Conservation (phyloP, 2,888 invertebrate genomes). For the Ormia ochracea region DNA sequence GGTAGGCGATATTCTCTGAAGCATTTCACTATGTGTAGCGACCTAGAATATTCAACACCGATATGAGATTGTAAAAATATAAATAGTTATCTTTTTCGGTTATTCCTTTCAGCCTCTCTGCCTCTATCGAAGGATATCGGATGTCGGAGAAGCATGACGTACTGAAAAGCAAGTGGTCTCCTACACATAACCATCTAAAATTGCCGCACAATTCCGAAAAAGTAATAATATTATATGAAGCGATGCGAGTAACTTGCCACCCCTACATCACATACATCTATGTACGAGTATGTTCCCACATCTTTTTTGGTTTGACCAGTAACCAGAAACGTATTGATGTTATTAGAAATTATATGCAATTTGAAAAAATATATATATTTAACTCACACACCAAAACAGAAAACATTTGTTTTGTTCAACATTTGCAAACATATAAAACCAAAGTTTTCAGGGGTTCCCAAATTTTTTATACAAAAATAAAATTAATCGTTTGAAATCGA, state of each 20-base stretch:
- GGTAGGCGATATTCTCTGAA: too few relatives aligned
- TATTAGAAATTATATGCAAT: conserved; percentile 45
- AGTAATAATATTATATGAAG: conserved; percentile 41
- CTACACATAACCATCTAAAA: conserved; percentile 22
- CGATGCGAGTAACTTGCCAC: conserved; percentile 16
- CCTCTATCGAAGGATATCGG: background rate
- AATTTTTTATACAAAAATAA: background rate
- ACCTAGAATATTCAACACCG: too few relatives aligned
- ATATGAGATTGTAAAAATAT: too few relatives aligned
- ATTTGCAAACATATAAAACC: background rate
- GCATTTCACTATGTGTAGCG: too few relatives aligned
- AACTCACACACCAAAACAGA: background rate
- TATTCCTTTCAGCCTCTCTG: too few relatives aligned
- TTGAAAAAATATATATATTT: background rate
- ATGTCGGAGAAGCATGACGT: conserved; percentile 41
- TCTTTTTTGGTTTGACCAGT: conserved; percentile 22
- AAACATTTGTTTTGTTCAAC: background rate
- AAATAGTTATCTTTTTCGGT: too few relatives aligned
- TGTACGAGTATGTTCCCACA: background rate
- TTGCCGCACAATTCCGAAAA: conserved; percentile 2
- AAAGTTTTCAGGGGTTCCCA: background rate
- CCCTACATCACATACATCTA: background rate
- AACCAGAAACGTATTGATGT: conserved; percentile 50
- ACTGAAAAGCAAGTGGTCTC: conserved; percentile 50
- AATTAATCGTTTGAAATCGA: background rate